These are phyloP conservation scores for Cheiracanthium punctorium DNA, from an alignment of 2,888 invertebrate genomes.

Conservation along the genomic window DNA sequence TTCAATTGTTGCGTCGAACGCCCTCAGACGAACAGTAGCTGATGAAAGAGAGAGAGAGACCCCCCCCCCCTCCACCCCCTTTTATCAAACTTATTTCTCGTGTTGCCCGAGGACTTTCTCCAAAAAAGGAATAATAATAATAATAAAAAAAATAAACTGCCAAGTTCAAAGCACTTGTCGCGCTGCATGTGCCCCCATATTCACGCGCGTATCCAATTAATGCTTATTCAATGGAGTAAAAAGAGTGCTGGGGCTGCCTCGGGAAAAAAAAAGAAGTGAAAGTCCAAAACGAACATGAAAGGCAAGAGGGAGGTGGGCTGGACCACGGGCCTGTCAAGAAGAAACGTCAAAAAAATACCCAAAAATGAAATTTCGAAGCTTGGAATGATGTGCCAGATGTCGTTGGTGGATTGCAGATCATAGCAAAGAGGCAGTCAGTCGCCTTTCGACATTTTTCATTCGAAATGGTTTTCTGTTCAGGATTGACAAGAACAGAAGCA, in stretches of 20 bases:
- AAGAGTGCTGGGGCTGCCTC: background rate
- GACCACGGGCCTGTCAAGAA: background rate
- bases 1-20: conserved; percentile 49
- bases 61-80: background rate
- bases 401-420: background rate
- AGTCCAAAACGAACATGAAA: background rate
- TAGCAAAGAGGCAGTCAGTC: background rate
- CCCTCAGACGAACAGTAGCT: conserved; percentile 25
- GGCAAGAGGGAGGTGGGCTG: conserved; percentile 9
- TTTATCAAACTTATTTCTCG: background rate
- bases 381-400: background rate
- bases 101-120: background rate
- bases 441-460: background rate
- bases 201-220: conserved; percentile 58
- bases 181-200: background rate
- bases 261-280: background rate
- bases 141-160: too few relatives aligned
- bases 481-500: background rate
- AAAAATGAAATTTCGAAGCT: background rate
- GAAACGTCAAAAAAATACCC: background rate
- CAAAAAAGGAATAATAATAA: too few relatives aligned
- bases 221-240: conserved; percentile 42
- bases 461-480: background rate
- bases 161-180: conserved; percentile 2
- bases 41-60: background rate